A percentile compares a stretch with the other conserved stretches of the same genome.
Evolutionary conservation across 2,888 invertebrate species (phyloP).

Genomic region (Epinotia brunnichana): DNA sequence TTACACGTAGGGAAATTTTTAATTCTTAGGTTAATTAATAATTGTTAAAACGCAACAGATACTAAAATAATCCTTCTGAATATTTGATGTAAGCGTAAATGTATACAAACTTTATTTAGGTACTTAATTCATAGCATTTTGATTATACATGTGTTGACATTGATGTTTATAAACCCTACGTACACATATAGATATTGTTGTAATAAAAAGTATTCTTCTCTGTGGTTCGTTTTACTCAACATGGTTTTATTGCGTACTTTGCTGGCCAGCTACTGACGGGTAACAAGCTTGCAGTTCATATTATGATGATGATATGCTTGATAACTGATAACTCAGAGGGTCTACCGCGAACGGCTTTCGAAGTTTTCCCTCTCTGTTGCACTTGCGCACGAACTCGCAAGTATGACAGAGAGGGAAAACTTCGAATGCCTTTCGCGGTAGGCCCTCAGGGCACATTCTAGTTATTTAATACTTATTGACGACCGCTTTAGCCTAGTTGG

Average conservation of each 20-base stretch:
- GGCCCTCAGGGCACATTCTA: no score
- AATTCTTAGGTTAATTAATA: neutral
- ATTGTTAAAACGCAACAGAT: neutral
- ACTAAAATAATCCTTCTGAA: neutral
- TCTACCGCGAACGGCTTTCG: no score
- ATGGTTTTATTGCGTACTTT: constrained; percentile 5
- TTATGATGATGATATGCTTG: no score
- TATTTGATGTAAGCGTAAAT: constrained; percentile 3
- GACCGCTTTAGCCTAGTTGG: no score
- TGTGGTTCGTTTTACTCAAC: constrained; percentile 7
- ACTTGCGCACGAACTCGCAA: no score
- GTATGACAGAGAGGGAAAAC: no score
- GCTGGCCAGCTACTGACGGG: no score
- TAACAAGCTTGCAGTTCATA: no score
- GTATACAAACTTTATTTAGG: neutral
- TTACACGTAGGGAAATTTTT: neutral
- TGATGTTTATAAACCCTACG: constrained; percentile 15
- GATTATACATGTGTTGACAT: neutral
- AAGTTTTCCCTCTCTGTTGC: no score
- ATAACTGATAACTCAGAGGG: no score
- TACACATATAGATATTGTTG: constrained; percentile 8
- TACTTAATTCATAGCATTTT: neutral
- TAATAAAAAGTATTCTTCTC: constrained; percentile 27
- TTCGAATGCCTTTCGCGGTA: no score
- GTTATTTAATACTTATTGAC: no score